These are phyloP conservation scores for Meiosimyza platycephala DNA, from an alignment of 2,888 invertebrate genomes.

Conservation along the genomic window DNA sequence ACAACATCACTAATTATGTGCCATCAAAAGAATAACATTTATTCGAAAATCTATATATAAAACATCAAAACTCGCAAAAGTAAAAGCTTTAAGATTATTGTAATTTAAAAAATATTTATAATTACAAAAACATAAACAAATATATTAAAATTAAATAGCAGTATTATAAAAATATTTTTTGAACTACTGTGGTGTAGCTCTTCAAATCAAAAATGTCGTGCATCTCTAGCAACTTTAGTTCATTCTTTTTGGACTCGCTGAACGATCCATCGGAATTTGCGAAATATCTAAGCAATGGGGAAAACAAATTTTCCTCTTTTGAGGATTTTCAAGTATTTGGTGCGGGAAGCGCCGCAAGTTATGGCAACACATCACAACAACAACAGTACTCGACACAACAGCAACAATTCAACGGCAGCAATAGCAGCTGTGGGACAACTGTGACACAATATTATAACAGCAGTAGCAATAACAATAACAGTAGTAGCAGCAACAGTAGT, in stretches of 20 bases:
- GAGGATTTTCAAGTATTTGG: constrained; percentile 65
- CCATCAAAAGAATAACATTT: constrained; percentile 41
- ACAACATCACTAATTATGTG: constrained; percentile 43
- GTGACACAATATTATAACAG: constrained; percentile 9
- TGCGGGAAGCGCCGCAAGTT: constrained; percentile 41
- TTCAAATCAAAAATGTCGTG: constrained; percentile 62
- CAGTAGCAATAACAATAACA: constrained; percentile 44
- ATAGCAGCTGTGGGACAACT: constrained; percentile 32
- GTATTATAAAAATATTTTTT: constrained; percentile 13
- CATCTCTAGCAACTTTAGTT: constrained; percentile 67
- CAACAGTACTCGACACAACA: constrained; percentile 43
- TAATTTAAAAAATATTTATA: too few relatives aligned
- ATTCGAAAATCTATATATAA: constrained; percentile 18
- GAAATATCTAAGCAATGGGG: constrained; percentile 67
- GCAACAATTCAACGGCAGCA: constrained; percentile 40
- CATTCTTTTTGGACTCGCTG: constrained; percentile 65
- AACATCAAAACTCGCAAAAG: constrained; percentile 22
- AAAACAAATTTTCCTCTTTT: constrained; percentile 64
- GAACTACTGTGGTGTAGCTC: background rate
- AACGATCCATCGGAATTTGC: constrained; percentile 67
- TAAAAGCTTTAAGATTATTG: constrained; percentile 37
- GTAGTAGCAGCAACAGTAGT: constrained; percentile 36
- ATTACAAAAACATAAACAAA: constrained; percentile 18
- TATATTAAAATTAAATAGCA: constrained; percentile 25
- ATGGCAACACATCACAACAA: constrained; percentile 30